Conservation (phyloP, 2,888 invertebrate genomes). For the Lottia scabra region DNA sequence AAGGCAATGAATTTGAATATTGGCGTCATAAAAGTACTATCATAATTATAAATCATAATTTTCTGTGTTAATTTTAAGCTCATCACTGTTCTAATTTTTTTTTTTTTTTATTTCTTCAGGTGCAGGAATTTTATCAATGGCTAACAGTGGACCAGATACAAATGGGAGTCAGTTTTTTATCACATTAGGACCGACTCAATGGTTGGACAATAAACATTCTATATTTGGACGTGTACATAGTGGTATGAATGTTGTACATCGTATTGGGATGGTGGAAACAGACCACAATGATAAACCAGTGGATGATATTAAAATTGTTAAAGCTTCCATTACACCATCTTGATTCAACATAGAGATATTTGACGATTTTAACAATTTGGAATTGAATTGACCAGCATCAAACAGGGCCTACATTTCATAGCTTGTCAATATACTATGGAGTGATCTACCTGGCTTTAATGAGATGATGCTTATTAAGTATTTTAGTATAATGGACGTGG, state of each 20-base stretch:
- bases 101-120: conserved; percentile 69
- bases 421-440: too few species aligned
- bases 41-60: too few species aligned
- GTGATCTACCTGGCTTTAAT: too few species aligned
- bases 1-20: too few species aligned
- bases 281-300: conserved; percentile 93
- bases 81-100: too few species aligned
- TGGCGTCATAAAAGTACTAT: too few species aligned
- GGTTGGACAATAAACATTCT: conserved; percentile 97
- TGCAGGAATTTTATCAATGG: conserved; percentile 93
- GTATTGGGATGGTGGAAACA: conserved; percentile 93
- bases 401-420: too few species aligned
- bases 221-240: conserved; percentile 91
- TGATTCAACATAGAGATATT: conserved; percentile 21
- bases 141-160: conserved; percentile 95
- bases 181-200: conserved; percentile 94
- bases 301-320: conserved; percentile 64
- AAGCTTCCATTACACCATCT: conserved; percentile 48
- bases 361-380: background rate
- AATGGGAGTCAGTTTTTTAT: conserved; percentile 99
- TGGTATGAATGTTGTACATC: conserved; percentile 91
- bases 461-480: too few species aligned
- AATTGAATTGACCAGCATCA: too few species aligned
- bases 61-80: too few species aligned
- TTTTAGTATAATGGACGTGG: too few species aligned